Percentiles rank a stretch among this genome's conserved stretches.
Evolutionary conservation across 2,113 vertebrate species (phyloP).

Genomic region (Archilochus colubris): DNA sequence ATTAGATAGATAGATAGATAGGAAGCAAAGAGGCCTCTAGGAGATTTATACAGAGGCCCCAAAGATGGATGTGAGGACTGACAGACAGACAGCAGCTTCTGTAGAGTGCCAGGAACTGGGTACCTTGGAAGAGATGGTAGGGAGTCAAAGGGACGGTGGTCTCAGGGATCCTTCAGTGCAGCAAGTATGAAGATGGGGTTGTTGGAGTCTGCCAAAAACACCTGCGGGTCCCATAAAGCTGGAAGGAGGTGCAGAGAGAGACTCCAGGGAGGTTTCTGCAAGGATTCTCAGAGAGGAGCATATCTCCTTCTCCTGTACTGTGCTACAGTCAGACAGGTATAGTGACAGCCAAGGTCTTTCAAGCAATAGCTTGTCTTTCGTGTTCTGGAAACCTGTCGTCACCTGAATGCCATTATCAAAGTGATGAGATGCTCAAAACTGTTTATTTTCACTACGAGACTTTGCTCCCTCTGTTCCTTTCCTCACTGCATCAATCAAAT

Average conservation of each 20-base stretch:
- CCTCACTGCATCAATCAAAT: background rate
- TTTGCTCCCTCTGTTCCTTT: background rate
- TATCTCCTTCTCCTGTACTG: slow-evolving; percentile 25
- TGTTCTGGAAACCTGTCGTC: background rate
- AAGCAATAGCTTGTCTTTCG: background rate
- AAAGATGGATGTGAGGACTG: slow-evolving; percentile 36
- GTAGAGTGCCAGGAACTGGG: background rate
- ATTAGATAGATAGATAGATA: slow-evolving; percentile 77
- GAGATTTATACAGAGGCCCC: slow-evolving; percentile 48
- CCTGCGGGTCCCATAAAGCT: background rate
- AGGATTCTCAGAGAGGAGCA: background rate
- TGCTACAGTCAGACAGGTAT: background rate
- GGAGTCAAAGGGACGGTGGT: background rate
- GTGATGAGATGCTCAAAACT: background rate
- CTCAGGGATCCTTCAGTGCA: background rate
- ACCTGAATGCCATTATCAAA: background rate
- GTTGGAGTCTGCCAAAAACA: background rate
- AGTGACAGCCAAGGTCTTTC: background rate
- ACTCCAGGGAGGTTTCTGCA: background rate
- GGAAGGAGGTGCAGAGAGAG: background rate
- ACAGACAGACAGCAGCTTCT: slow-evolving; percentile 3
- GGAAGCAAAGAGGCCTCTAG: slow-evolving; percentile 62
- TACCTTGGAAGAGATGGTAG: background rate
- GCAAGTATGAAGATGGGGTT: background rate
- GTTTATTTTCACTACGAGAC: background rate